Percentiles rank a stretch among this genome's conserved stretches.
These are phyloP conservation scores for Halichoeres trimaculatus DNA, from an alignment of 2,113 vertebrate genomes.

Conservation along the genomic window DNA sequence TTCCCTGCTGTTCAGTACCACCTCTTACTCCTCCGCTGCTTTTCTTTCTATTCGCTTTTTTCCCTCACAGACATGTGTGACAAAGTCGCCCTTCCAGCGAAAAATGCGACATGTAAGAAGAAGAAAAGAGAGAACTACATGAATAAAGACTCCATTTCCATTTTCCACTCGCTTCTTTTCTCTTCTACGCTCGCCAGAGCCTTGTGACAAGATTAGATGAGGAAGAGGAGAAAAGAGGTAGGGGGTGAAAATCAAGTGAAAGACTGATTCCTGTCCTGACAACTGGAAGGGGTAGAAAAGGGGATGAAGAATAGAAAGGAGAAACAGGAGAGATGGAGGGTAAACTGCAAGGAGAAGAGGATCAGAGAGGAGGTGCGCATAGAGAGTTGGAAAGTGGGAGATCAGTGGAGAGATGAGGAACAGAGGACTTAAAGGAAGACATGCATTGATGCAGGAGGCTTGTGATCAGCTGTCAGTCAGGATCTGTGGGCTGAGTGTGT, in stretches of 20 bases:
- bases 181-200: conserved; percentile 38
- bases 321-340: conserved; percentile 46
- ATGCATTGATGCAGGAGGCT: conserved; percentile 20
- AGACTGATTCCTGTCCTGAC: conserved; percentile 29
- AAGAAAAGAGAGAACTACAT: conserved; percentile 48
- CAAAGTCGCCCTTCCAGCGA: conserved; percentile 65
- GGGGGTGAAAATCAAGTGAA: conserved; percentile 32
- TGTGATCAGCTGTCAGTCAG: conserved; percentile 60
- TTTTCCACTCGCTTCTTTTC: conserved; percentile 44
- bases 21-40: conserved; percentile 35
- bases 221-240: neutral
- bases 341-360: conserved; percentile 65
- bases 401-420: conserved; percentile 57
- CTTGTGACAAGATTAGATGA: conserved; percentile 66
- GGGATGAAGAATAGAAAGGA: conserved; percentile 28
- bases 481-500: conserved; percentile 30
- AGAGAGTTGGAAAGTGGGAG: conserved; percentile 40
- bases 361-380: conserved; percentile 60
- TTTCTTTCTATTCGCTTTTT: conserved; percentile 3
- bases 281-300: conserved; percentile 57
- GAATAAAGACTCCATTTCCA: conserved; percentile 64
- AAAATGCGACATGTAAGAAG: conserved; percentile 23
- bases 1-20: conserved; percentile 37
- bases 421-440: conserved; percentile 47
- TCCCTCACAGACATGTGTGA: conserved; percentile 51